Percentiles rank a stretch among this genome's conserved stretches.
These are phyloP conservation scores for Zygothrica quintamaculata DNA, from an alignment of 2,888 invertebrate genomes.

Conservation along the genomic window DNA sequence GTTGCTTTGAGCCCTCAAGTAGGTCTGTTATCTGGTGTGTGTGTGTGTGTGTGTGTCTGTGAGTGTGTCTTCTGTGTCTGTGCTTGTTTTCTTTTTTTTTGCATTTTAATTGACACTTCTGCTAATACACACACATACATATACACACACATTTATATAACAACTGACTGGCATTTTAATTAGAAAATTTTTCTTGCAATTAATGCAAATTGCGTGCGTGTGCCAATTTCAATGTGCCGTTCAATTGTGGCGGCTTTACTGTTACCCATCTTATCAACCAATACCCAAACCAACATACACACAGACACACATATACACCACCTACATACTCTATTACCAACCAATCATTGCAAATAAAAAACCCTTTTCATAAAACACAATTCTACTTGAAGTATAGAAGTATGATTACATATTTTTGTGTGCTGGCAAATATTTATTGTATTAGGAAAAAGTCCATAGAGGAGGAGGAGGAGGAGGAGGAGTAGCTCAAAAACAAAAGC, in stretches of 20 bases:
- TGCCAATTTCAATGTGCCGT: conserved; percentile 76
- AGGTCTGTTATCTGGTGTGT: conserved; percentile 21
- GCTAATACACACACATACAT: conserved; percentile 59
- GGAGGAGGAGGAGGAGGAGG: no score
- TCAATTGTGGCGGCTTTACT: conserved; percentile 57
- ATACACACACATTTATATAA: conserved; percentile 9
- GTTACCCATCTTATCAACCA: no score
- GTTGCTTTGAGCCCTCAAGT: conserved; percentile 31
- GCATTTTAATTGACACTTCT: conserved; percentile 82
- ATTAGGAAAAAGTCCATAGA: conserved; percentile 61
- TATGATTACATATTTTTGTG: conserved; percentile 77
- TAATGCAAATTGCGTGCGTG: conserved; percentile 81
- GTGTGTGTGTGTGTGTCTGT: no score
- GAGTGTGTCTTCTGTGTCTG: conserved; percentile 25
- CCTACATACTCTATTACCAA: not conserved
- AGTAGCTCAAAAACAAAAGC: conserved; percentile 40
- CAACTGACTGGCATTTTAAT: conserved; percentile 81
- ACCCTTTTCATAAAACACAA: no score
- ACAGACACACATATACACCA: not conserved
- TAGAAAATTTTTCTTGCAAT: conserved; percentile 81
- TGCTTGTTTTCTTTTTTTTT: conserved; percentile 41
- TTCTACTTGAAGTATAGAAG: conserved; percentile 54
- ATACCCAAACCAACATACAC: not conserved
- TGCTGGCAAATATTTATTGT: conserved; percentile 78
- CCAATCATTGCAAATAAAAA: conserved; percentile 18